These are phyloP conservation scores for Gasterosteus nipponicus DNA, from an alignment of 2,113 vertebrate genomes.

Conservation along the genomic window DNA sequence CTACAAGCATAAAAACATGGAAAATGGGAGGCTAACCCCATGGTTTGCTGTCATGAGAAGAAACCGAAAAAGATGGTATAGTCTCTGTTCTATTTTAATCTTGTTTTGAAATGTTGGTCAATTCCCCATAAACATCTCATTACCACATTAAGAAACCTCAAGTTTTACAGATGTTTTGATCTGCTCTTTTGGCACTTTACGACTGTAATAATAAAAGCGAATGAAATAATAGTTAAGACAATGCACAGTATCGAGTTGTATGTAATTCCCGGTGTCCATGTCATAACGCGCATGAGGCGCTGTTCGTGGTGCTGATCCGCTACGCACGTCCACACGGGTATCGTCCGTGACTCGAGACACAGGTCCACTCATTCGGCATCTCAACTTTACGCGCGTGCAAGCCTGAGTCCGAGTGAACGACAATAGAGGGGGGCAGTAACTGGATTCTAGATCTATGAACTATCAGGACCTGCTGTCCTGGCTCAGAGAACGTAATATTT, in stretches of 20 bases:
- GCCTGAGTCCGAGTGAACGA: background rate
- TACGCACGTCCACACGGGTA: background rate
- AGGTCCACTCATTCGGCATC: background rate
- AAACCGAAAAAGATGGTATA: background rate
- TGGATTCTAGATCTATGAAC: background rate
- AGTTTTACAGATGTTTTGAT: conserved; percentile 19
- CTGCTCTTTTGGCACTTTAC: conserved; percentile 2
- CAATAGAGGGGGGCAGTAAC: background rate
- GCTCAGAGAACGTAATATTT: background rate
- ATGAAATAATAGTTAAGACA: conserved; percentile 1
- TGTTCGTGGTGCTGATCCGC: conserved; percentile 65
- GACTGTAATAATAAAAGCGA: too few relatives aligned
- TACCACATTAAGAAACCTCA: background rate
- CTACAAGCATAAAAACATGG: background rate
- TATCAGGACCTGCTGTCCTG: background rate
- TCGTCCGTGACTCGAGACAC: conserved; percentile 8
- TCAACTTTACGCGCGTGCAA: background rate
- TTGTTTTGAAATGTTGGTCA: background rate
- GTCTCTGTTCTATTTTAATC: background rate
- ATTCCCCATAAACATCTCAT: background rate
- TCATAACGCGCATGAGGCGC: conserved; percentile 25
- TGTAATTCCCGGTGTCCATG: background rate
- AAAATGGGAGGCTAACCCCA: background rate
- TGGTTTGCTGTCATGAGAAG: background rate
- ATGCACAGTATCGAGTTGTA: background rate